Evolutionary conservation across 2,113 vertebrate species (phyloP), one percentile per base, ranked within the genome.

Genomic region (Saccopteryx bilineata): DNA sequence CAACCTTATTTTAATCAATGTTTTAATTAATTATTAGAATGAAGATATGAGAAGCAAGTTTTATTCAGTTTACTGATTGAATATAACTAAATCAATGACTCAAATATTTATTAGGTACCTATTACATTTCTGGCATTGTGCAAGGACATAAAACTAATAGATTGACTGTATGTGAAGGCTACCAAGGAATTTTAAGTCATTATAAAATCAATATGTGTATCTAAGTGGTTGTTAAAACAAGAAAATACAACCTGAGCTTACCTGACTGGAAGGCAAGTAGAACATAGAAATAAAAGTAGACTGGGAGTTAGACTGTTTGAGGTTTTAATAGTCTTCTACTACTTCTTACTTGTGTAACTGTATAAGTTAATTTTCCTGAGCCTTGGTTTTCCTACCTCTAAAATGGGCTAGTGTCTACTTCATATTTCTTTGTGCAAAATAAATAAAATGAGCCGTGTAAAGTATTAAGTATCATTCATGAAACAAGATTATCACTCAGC

Each of bases 21-120:
- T 92, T 95, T 88, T 86, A 94, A 93, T 94, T 95, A 95, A 95
- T 95, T 89, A 90, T 76, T 86, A 31, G 58, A 91, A 90, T 92
- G 28, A 87, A 88, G 50, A 91, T 89, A 89, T 60, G 58, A 65
- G 17, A 95, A 88, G 0, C 31, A 89, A 46, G 12, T 2, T 52
- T 90, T 56, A 82, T 93, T n/a, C 52, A 90, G 15, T 90, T 60
- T 92, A 91, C 71, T 93, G 82, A 90, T 68, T 56, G 78, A 84
- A 93, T 7, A 71, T 60, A 94, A 92, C 33, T 63, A 74, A 68
- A 68, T 91, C 15, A 87, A 39, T 63, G 58, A 48, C 24, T 94
- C 56, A 95, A 78, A 93, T 95, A 96, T 96, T 95, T 95, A 85
- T 93, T 83, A 89, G 18, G 11, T 80, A 87, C 6, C 60, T 82